Conservation (phyloP, 2,888 invertebrate genomes). For the Altica lythri region DNA sequence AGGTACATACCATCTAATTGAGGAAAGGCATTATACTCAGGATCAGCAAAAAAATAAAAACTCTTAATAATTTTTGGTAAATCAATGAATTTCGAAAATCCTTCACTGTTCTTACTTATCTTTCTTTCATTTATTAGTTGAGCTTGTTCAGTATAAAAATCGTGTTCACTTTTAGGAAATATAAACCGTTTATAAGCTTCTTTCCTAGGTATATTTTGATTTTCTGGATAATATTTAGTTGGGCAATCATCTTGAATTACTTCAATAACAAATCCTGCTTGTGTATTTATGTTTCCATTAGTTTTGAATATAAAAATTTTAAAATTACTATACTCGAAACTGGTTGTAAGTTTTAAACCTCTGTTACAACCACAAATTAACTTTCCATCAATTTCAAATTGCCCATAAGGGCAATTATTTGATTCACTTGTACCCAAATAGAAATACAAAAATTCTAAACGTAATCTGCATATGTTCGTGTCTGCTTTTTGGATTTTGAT, state of each 20-base stretch:
- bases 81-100: conserved; percentile 8
- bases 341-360: conserved; percentile 52
- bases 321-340: conserved; percentile 49
- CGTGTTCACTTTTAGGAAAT: conserved; percentile 35
- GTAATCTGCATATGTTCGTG: conserved; percentile 59
- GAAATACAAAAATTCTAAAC: conserved; percentile 63
- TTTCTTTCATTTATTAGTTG: conserved; percentile 43
- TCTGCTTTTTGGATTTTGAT: conserved; percentile 60
- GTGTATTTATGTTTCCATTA: conserved; percentile 53
- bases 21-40: conserved; percentile 37
- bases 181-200: conserved; percentile 41
- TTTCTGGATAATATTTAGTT: conserved; percentile 44
- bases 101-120: conserved; percentile 29
- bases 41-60: conserved; percentile 48
- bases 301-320: conserved; percentile 59
- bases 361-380: conserved; percentile 64
- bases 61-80: conserved; percentile 40
- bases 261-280: conserved; percentile 62
- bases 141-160: conserved; percentile 34
- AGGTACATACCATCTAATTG: too few relatives aligned
- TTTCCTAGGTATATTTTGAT: conserved; percentile 18
- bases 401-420: conserved; percentile 58
- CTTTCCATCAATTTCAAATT: conserved; percentile 63
- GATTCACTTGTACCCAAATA: conserved; percentile 54
- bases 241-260: conserved; percentile 63